Percentiles rank a stretch among this genome's conserved stretches.
These are phyloP conservation scores for Ahaetulla prasina DNA, from an alignment of 2,113 vertebrate genomes.

Conservation along the genomic window DNA sequence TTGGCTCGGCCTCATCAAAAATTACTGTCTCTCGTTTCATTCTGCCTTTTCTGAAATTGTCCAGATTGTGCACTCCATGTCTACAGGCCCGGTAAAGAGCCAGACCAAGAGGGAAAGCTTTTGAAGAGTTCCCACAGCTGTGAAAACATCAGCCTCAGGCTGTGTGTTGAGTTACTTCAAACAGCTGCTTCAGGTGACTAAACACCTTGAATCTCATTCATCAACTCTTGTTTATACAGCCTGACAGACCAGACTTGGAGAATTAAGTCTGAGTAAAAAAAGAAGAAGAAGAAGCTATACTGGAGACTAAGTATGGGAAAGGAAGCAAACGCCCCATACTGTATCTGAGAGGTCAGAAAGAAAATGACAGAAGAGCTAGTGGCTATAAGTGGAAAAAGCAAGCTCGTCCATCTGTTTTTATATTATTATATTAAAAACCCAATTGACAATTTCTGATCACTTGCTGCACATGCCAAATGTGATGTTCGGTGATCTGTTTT, in stretches of 20 bases:
- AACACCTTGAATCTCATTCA: conserved; percentile 94
- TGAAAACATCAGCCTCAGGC: conserved; percentile 83
- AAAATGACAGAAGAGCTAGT: conserved; percentile 11
- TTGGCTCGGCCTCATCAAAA: conserved; percentile 80
- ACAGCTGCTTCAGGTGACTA: conserved; percentile 92
- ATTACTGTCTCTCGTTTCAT: conserved; percentile 82
- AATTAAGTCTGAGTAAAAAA: conserved; percentile 78
- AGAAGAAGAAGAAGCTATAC: conserved; percentile 67
- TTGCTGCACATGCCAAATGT: background rate
- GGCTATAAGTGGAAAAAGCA: background rate
- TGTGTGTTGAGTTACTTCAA: conserved; percentile 80
- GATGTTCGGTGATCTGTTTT: background rate
- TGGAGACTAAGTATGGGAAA: conserved; percentile 78
- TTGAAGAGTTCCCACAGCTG: conserved; percentile 88
- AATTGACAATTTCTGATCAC: background rate
- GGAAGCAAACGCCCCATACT: conserved; percentile 52
- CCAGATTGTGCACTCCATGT: conserved; percentile 75
- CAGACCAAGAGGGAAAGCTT: conserved; percentile 77
- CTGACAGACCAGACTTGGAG: conserved; percentile 79
- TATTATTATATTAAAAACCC: background rate
- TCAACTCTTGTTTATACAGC: conserved; percentile 88
- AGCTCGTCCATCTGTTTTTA: background rate
- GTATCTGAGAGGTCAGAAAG: background rate
- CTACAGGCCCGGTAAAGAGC: conserved; percentile 76
- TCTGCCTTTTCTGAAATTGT: conserved; percentile 78